Conservation (phyloP, 2,888 invertebrate species). For the Eurois occulta region DNA sequence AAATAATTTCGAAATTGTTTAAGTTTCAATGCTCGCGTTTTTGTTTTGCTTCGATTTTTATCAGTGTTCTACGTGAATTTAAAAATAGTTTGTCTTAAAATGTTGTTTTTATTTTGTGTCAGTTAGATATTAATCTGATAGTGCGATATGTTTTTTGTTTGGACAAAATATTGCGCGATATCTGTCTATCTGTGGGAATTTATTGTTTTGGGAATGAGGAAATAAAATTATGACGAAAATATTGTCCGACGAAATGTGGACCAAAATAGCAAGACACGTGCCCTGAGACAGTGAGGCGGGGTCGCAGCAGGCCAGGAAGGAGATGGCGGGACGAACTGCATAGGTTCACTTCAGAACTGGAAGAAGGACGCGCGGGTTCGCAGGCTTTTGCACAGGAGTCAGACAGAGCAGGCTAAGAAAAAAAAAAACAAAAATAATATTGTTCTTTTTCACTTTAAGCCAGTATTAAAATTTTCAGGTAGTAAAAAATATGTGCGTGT, state of each 20-base stretch:
- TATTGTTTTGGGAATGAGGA: conserved; percentile 1
- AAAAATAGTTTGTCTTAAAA: conserved; percentile 37
- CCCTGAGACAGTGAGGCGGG: too few relatives aligned
- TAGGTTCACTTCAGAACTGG: too few relatives aligned
- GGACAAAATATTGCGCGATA: conserved; percentile 19
- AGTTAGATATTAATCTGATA: conserved; percentile 41
- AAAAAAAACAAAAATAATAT: too few relatives aligned
- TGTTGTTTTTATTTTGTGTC: conserved; percentile 26
- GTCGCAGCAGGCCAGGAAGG: too few relatives aligned
- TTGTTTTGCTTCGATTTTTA: conserved; percentile 56
- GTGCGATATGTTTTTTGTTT: conserved; percentile 39
- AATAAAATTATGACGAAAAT: neutral
- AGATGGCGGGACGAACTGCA: too few relatives aligned
- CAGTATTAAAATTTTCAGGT: neutral
- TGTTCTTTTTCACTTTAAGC: too few relatives aligned
- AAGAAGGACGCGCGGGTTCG: too few relatives aligned
- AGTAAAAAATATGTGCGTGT: neutral
- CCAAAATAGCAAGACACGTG: too few relatives aligned
- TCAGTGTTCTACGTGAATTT: conserved; percentile 43
- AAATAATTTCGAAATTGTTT: conserved; percentile 61
- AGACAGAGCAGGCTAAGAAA: too few relatives aligned
- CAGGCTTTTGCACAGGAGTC: too few relatives aligned
- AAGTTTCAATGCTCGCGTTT: conserved; percentile 49
- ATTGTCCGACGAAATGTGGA: too few relatives aligned
- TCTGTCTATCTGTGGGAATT: conserved; percentile 2